Conservation (phyloP, 2,797 vertebrate species). For the Dipus sagitta region DNA sequence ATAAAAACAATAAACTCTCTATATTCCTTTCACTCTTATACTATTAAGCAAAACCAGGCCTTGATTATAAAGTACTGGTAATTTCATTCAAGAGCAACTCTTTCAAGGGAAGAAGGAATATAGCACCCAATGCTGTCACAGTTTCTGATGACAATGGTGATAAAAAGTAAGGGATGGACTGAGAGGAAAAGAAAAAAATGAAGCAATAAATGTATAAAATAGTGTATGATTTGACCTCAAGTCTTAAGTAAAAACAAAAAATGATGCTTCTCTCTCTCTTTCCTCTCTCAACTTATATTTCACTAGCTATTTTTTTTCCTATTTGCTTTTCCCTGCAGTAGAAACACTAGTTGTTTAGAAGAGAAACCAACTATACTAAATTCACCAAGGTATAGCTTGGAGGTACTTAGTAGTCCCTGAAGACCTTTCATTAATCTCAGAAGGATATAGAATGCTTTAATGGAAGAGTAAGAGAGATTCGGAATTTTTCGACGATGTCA, state of each 20-base stretch:
- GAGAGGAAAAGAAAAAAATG: not conserved
- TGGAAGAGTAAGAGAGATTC: not conserved
- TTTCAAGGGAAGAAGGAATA: not conserved
- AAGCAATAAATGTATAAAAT: not conserved
- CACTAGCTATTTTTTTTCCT: not conserved
- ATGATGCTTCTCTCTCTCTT: not conserved
- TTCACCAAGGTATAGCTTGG: not conserved
- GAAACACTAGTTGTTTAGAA: not conserved
- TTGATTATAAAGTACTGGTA: not conserved
- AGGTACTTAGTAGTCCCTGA: not conserved
- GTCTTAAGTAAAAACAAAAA: constrained; percentile 24
- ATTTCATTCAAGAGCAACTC: not conserved
- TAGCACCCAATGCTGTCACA: not conserved
- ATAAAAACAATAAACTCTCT: constrained; percentile 37
- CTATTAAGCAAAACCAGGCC: not conserved
- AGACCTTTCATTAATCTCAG: not conserved
- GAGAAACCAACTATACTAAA: constrained; percentile 14
- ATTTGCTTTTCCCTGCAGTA: not conserved
- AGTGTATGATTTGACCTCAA: not conserved
- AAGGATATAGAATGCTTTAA: not conserved
- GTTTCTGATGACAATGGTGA: not conserved
- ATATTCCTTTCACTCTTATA: not conserved
- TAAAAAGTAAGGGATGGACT: not conserved
- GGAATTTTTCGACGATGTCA: constrained; percentile 2
- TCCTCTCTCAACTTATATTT: not conserved